These are phyloP conservation scores for Drosophila nr. perissopoda DNA, from an alignment of 2,888 invertebrate species.

Conservation along the genomic window DNA sequence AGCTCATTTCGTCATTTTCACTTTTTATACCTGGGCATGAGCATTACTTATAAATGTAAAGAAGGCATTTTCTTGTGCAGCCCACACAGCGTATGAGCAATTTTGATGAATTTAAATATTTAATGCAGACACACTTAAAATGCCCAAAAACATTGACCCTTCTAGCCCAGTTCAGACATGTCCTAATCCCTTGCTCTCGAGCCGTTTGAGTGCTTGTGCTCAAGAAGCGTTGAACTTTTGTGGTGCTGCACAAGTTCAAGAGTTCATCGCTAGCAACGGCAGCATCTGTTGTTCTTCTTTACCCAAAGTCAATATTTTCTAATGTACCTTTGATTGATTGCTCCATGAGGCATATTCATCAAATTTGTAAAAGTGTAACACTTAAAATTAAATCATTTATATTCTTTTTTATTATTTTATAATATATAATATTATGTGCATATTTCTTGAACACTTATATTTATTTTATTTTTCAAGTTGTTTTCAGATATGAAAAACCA, in stretches of 20 bases:
- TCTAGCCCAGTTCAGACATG: constrained; percentile 37
- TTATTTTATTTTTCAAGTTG: background rate
- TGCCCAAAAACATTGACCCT: constrained; percentile 50
- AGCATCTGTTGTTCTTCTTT: constrained; percentile 59
- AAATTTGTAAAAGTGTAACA: background rate
- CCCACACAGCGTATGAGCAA: constrained; percentile 64
- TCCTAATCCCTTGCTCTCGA: constrained; percentile 11
- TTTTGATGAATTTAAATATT: constrained; percentile 63
- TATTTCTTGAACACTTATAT: background rate
- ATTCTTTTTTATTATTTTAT: background rate
- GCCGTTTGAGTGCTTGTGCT: constrained; percentile 32
- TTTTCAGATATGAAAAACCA: background rate
- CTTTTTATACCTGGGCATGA: constrained; percentile 33
- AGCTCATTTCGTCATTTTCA: constrained; percentile 52
- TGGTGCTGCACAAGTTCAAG: constrained; percentile 66
- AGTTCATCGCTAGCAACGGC: constrained; percentile 63
- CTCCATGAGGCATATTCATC: background rate
- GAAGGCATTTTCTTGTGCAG: constrained; percentile 27
- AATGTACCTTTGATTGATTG: constrained; percentile 3
- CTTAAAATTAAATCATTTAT: background rate
- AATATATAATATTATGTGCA: background rate
- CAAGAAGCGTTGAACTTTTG: constrained; percentile 69
- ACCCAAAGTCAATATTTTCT: constrained; percentile 43
- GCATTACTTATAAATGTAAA: constrained; percentile 37
- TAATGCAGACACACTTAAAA: constrained; percentile 31